Percentiles rank a stretch among this genome's conserved stretches.
Conservation (phyloP, 2,797 vertebrate species). For the Sebastolobus alascanus region DNA sequence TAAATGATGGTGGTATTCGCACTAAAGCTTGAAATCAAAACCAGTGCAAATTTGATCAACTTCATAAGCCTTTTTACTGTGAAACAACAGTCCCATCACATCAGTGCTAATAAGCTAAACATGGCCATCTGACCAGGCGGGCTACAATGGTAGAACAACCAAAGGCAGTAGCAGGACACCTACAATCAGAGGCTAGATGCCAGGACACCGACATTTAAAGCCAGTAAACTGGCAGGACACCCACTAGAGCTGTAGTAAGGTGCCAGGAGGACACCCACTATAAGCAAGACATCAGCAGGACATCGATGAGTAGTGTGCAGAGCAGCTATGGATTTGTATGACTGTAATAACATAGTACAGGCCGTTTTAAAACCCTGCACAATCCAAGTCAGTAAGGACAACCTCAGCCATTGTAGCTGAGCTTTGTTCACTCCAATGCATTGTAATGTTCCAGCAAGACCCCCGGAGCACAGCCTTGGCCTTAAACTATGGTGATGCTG, state of each 20-base stretch:
- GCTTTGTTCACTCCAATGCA: slow-evolving; percentile 55
- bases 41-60: neutral
- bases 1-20: neutral
- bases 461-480: slow-evolving; percentile 60
- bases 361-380: slow-evolving; percentile 23
- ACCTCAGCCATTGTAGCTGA: slow-evolving; percentile 29
- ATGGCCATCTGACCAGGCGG: slow-evolving; percentile 15
- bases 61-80: neutral
- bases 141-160: slow-evolving; percentile 18
- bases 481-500: slow-evolving; percentile 55
- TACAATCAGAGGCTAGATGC: slow-evolving; percentile 33
- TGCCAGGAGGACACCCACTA: slow-evolving; percentile 49
- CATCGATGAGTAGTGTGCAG: neutral
- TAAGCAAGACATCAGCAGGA: slow-evolving; percentile 26
- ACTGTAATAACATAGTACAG: slow-evolving; percentile 19
- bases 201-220: slow-evolving; percentile 34
- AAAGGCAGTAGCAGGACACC: slow-evolving; percentile 39
- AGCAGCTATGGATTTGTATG: slow-evolving; percentile 16
- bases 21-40: neutral
- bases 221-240: slow-evolving; percentile 36
- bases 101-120: neutral
- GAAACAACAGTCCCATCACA: neutral
- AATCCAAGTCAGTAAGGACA: slow-evolving; percentile 31
- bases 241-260: slow-evolving; percentile 12
- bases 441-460: slow-evolving; percentile 57